Evolutionary conservation across 2,888 invertebrate genomes (phyloP), one percentile per base, ranked within the genome.

Genomic region (Drosophila meridionalis): DNA sequence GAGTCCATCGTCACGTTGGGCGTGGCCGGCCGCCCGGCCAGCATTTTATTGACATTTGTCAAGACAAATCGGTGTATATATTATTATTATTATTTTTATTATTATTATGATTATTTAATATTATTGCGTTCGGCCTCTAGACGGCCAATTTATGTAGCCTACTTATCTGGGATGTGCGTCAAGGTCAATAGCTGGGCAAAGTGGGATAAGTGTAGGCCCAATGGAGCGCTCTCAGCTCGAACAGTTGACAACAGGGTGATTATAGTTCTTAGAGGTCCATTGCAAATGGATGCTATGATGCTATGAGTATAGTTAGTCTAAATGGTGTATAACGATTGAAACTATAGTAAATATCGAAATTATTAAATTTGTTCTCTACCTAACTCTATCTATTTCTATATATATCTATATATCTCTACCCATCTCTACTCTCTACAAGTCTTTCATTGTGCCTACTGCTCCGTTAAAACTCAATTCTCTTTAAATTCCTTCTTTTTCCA

Each of bases 1-100:
- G 71, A 71, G 50, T 28, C 50, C 50, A 34, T 5, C n/a, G 9
- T 8, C 9, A 14, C 14, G 14, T 58, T 47, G 60, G 67, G 75
- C 67, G 57, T 61, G 73, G 42, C 43, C n/a, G 1, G 50, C 38
- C 8, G 9, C 47, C 6, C 14, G 28, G 30, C 34, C 5, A 12
- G 63, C 73, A 38, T 55, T 69, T 80, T 69, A 72, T 76, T 80
- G 80, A 69, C 57, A 69, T 72, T 62, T 57, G 52, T 50, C 55
- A 65, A 65, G 12, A 52, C 52, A 52, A 67, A 75, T 79, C 57
- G 45, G 8, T 40, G 50, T 57, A 70, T 52, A 20, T 20, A 20
- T 66, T 45, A 60, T 78, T 65, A 38, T 50, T 48, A 45, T 55
- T 56, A 40, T 40, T 59, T 55, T 55, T 20, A 36, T 36, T 20